phyloP scores from a whole-genome alignment of 1,140 invertebrate species.

The Lepidostoma basale region DNA sequence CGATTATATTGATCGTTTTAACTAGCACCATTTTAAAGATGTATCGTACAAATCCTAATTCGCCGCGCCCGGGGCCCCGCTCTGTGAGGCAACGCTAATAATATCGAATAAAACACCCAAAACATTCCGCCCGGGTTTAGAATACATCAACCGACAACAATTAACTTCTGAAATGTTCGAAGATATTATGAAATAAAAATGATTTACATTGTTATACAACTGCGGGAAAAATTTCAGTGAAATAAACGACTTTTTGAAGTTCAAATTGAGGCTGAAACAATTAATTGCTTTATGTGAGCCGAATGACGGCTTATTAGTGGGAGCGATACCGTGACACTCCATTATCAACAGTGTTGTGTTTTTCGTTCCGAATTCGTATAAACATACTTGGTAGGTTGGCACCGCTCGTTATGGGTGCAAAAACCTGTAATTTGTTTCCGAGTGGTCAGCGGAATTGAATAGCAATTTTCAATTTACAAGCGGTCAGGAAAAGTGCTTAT shows the following conservation, averaged over 20 bases:
- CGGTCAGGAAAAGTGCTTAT: conserved; percentile 11
- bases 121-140: no score
- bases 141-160: no score
- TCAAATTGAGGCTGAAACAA: conserved; percentile 6
- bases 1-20: conserved; percentile 22
- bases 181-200: no score
- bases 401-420: background rate
- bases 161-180: background rate
- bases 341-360: conserved; percentile 1
- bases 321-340: background rate
- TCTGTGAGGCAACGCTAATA: background rate
- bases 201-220: conserved; percentile 6
- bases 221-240: background rate
- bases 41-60: conserved; percentile 24
- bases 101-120: no score
- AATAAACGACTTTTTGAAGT: conserved; percentile 1
- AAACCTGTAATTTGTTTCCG: conserved; percentile 15
- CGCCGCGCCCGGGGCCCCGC: background rate
- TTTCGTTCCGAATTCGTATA: background rate
- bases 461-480: conserved; percentile 7
- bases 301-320: conserved; percentile 15
- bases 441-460: conserved; percentile 2
- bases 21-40: conserved; percentile 8
- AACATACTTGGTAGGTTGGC: conserved; percentile 3
- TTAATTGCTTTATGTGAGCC: conserved; percentile 1